These are phyloP conservation scores for Epinephelus moara DNA, from an alignment of 2,113 vertebrate species.

Conservation along the genomic window DNA sequence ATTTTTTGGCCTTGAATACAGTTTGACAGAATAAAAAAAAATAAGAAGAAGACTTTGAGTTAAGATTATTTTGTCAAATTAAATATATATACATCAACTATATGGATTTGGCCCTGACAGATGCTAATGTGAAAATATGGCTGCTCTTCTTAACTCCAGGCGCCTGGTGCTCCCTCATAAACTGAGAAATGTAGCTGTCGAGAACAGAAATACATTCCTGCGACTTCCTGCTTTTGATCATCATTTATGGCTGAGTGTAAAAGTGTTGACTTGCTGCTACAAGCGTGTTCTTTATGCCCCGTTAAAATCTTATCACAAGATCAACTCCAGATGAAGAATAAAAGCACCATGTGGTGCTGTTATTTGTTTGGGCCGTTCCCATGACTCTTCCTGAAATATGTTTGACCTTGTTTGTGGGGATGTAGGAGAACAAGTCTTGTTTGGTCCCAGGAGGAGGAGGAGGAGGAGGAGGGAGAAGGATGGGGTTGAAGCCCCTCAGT, in stretches of 20 bases:
- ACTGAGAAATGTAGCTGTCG: slow-evolving; percentile 28
- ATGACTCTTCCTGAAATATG: slow-evolving; percentile 79
- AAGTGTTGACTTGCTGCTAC: slow-evolving; percentile 33
- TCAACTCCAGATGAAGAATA: slow-evolving; percentile 61
- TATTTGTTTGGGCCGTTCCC: slow-evolving; percentile 75
- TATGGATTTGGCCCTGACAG: background rate
- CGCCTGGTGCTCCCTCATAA: slow-evolving; percentile 17
- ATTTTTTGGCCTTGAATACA: background rate
- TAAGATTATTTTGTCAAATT: background rate
- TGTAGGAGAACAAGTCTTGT: slow-evolving; percentile 61
- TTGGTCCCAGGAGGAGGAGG: slow-evolving; percentile 71
- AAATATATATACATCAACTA: too few relatives aligned
- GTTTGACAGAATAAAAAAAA: too few relatives aligned
- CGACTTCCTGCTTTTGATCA: slow-evolving; percentile 47
- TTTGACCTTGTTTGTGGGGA: slow-evolving; percentile 74
- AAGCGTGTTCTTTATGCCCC: slow-evolving; percentile 7
- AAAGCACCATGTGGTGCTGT: slow-evolving; percentile 28
- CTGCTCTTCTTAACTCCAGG: background rate
- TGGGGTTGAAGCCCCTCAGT: slow-evolving; percentile 38
- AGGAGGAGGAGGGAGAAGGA: slow-evolving; percentile 29
- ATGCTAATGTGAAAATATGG: background rate
- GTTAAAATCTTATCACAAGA: slow-evolving; percentile 37
- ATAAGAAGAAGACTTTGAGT: background rate
- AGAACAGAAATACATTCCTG: slow-evolving; percentile 13
- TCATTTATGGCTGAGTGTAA: slow-evolving; percentile 24